phyloP scores from a whole-genome alignment of 2,113 vertebrate genomes.

The Psittacus erithacus region DNA sequence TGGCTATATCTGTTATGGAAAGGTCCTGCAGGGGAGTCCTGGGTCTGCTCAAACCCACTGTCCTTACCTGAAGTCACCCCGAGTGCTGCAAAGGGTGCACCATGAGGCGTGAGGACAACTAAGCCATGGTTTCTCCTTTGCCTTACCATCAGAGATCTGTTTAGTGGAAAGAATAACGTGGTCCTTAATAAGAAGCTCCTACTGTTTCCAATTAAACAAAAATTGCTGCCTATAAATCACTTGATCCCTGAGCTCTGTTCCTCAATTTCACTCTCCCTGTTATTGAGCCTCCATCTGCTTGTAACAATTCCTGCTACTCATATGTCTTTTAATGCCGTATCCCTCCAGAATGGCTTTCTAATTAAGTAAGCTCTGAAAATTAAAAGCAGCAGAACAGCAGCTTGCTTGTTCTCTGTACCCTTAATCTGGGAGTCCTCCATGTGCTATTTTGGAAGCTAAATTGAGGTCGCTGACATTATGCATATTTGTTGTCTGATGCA shows the following conservation, averaged over 20 bases:
- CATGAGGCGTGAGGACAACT: neutral
- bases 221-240: conserved; percentile 58
- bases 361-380: conserved; percentile 61
- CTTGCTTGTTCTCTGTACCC: conserved; percentile 35
- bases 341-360: conserved; percentile 51
- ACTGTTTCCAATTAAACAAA: conserved; percentile 59
- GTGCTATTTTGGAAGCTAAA: conserved; percentile 63
- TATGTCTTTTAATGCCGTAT: conserved; percentile 22
- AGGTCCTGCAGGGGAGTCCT: neutral
- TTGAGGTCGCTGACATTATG: conserved; percentile 56
- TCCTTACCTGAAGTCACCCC: neutral
- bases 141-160: conserved; percentile 14
- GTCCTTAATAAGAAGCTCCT: conserved; percentile 35
- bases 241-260: conserved; percentile 53
- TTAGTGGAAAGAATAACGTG: conserved; percentile 16
- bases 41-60: neutral
- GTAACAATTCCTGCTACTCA: conserved; percentile 23
- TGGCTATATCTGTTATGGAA: neutral
- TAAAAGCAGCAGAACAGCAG: conserved; percentile 61
- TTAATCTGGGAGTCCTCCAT: conserved; percentile 50
- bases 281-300: conserved; percentile 51
- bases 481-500: conserved; percentile 66
- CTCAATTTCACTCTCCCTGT: conserved; percentile 43
- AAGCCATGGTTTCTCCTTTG: neutral
- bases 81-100: neutral